Evolutionary conservation across 2,888 invertebrate species (phyloP).

Genomic region (Steromphala cineraria): DNA sequence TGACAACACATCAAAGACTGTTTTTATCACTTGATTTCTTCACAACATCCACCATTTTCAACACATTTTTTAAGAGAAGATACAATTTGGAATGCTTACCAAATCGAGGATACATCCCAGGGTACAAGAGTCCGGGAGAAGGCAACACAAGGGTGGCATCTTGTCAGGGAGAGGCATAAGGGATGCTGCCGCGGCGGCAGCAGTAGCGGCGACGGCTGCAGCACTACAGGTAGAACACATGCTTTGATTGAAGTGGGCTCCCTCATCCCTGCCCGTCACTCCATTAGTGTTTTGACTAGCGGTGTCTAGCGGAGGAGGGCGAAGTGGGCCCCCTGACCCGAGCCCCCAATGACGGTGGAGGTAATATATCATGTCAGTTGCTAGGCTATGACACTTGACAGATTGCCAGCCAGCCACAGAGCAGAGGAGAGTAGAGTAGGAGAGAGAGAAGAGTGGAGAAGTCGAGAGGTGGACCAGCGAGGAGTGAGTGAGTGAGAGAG

Average conservation of each 20-base stretch:
- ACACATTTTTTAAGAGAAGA: not conserved
- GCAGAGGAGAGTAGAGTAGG: not conserved
- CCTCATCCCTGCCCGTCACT: slow-evolving; percentile 27
- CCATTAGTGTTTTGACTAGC: slow-evolving; percentile 33
- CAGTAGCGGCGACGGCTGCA: slow-evolving; percentile 1
- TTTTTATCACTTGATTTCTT: too few species aligned
- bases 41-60: too few species aligned
- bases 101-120: slow-evolving; percentile 57
- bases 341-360: slow-evolving; percentile 59
- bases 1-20: too few species aligned
- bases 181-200: slow-evolving; percentile 10
- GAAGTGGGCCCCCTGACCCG: slow-evolving; percentile 46
- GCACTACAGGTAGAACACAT: slow-evolving; percentile 24
- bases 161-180: slow-evolving; percentile 26
- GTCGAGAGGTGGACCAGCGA: not conserved
- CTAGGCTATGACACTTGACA: slow-evolving; percentile 71
- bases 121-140: slow-evolving; percentile 63
- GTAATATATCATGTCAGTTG: slow-evolving; percentile 70
- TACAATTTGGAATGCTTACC: slow-evolving; percentile 25
- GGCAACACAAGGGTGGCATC: slow-evolving; percentile 59
- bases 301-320: slow-evolving; percentile 27
- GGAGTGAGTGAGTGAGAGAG: not conserved
- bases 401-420: slow-evolving; percentile 49
- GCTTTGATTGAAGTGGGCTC: slow-evolving; percentile 21
- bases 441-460: not conserved